A percentile compares a stretch with the other conserved stretches of the same genome.
Evolutionary conservation across 1,140 invertebrate species (phyloP).

Genomic region (Carposina sasakii): DNA sequence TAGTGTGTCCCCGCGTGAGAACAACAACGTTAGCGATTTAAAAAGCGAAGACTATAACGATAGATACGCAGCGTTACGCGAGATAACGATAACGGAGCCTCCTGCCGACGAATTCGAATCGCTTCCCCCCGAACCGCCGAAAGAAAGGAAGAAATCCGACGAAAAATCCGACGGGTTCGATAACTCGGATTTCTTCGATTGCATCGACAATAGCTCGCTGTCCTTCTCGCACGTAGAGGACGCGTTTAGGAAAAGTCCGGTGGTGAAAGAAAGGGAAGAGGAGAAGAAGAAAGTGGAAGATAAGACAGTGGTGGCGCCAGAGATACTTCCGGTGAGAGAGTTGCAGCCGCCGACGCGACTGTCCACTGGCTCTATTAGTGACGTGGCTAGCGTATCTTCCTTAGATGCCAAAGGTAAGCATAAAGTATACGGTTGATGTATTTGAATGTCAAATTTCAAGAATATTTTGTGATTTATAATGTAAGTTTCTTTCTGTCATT

Average conservation of each 20-base stretch:
- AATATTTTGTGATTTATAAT: background rate
- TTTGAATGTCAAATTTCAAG: background rate
- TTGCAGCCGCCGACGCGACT: conserved; percentile 50
- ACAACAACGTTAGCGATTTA: conserved; percentile 29
- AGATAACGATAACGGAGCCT: conserved; percentile 78
- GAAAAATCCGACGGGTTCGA: conserved; percentile 70
- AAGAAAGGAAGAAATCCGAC: conserved; percentile 66
- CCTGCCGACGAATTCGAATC: conserved; percentile 72
- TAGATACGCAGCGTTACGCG: conserved; percentile 80
- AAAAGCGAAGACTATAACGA: conserved; percentile 73
- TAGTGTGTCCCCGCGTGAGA: conserved; percentile 59
- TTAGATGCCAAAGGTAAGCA: conserved; percentile 72
- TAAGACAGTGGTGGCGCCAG: conserved; percentile 34
- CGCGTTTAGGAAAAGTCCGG: conserved; percentile 66
- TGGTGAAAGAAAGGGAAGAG: conserved; percentile 57
- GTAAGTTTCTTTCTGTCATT: background rate
- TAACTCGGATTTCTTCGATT: conserved; percentile 71
- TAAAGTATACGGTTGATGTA: background rate
- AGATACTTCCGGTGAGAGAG: conserved; percentile 30
- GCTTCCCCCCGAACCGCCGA: conserved; percentile 62
- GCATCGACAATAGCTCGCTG: conserved; percentile 65
- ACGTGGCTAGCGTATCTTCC: conserved; percentile 74
- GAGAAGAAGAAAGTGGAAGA: conserved; percentile 46
- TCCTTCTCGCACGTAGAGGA: conserved; percentile 67
- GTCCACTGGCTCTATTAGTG: conserved; percentile 74